Conservation (phyloP, 2,113 vertebrate genomes). For the Oreochromis aureus region DNA sequence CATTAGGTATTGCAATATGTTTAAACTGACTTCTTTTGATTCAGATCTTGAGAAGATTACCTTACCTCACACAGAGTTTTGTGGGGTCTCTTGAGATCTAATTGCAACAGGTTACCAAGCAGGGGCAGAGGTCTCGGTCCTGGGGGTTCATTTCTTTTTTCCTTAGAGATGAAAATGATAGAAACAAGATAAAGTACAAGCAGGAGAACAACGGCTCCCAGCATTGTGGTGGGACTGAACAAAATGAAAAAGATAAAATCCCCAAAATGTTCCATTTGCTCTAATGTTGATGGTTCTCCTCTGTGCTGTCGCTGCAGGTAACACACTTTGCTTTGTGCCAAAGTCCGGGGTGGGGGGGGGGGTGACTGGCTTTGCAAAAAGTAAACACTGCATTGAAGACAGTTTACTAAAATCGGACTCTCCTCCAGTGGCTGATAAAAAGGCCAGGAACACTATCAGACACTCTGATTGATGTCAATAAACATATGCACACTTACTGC, state of each 20-base stretch:
- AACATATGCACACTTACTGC: not conserved
- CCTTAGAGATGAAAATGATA: not conserved
- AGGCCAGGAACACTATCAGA: not conserved
- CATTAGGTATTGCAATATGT: not conserved
- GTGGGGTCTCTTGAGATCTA: slow-evolving; percentile 55
- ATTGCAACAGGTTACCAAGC: slow-evolving; percentile 63
- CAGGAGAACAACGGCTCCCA: slow-evolving; percentile 24
- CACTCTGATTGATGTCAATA: not conserved
- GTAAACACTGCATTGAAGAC: not conserved
- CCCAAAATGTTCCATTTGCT: slow-evolving; percentile 27
- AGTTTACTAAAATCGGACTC: not conserved
- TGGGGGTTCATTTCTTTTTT: slow-evolving; percentile 37
- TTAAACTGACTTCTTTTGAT: not conserved
- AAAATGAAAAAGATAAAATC: not conserved
- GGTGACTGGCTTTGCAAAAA: not conserved
- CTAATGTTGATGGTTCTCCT: no score
- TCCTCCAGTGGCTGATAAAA: not conserved
- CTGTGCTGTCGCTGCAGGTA: not conserved
- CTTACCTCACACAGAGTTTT: slow-evolving; percentile 42
- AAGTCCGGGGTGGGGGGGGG: not conserved
- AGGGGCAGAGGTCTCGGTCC: slow-evolving; percentile 60
- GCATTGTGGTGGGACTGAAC: not conserved
- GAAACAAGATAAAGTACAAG: slow-evolving; percentile 29
- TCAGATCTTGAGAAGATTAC: not conserved
- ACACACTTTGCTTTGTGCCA: not conserved